phyloP scores from a whole-genome alignment of 2,797 vertebrate genomes.

The Nyctalus aviator region DNA sequence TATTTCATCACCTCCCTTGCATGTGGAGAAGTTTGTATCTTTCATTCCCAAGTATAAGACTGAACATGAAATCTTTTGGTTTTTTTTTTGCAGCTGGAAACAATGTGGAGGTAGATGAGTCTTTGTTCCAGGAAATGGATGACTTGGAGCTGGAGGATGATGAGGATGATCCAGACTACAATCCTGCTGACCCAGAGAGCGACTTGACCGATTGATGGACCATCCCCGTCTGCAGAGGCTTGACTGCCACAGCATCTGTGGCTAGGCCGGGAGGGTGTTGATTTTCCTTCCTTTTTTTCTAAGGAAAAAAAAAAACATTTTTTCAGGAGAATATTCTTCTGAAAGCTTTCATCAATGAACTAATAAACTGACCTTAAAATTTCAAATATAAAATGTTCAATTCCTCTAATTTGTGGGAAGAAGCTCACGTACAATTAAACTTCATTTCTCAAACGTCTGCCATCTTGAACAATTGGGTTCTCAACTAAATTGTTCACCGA shows the following conservation, averaged over 20 bases:
- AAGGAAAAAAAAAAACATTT: conserved; percentile 69
- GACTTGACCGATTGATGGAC: conserved; percentile 90
- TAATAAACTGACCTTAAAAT: conserved; percentile 88
- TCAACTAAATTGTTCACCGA: too few relatives aligned
- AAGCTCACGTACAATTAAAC: not conserved
- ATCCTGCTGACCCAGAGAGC: conserved; percentile 93
- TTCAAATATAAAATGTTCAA: conserved; percentile 77
- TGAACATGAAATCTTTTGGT: conserved; percentile 34
- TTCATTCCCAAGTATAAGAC: not conserved
- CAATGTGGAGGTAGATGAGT: conserved; percentile 98
- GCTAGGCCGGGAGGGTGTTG: conserved; percentile 76
- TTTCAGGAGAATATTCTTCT: conserved; percentile 89
- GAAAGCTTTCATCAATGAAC: conserved; percentile 83
- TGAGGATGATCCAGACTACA: conserved; percentile 95
- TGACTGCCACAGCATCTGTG: conserved; percentile 88
- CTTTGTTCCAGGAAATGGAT: conserved; percentile 98
- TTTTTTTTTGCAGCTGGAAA: conserved; percentile 91
- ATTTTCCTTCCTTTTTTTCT: conserved; percentile 77
- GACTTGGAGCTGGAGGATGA: conserved; percentile 97
- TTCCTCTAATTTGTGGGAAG: conserved; percentile 61
- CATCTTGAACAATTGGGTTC: too few relatives aligned
- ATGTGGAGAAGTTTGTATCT: not conserved
- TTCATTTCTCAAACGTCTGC: too few relatives aligned
- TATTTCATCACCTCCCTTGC: not conserved
- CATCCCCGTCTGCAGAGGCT: conserved; percentile 4